Percentiles rank a stretch among this genome's conserved stretches.
Conservation (phyloP, 2,113 vertebrate genomes). For the Ciconia stormi region DNA sequence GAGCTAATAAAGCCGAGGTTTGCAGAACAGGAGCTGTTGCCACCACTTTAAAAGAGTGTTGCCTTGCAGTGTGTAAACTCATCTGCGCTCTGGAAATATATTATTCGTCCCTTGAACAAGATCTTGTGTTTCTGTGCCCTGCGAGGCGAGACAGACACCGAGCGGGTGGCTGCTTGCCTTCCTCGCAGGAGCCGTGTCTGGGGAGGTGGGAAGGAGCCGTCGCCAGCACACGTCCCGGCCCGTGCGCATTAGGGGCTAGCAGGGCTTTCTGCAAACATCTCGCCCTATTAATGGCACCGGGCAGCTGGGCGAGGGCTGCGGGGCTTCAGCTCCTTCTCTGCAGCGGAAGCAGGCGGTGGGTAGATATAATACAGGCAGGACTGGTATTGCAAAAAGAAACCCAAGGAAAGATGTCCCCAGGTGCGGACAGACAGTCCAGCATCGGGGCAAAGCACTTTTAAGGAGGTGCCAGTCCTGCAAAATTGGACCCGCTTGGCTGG, state of each 20-base stretch:
- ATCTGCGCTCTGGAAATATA: background rate
- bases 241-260: accelerated
- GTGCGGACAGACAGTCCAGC: background rate
- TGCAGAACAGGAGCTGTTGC: background rate
- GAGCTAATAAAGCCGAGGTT: background rate
- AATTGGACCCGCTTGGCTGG: background rate
- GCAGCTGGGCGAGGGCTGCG: background rate
- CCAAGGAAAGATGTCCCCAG: background rate
- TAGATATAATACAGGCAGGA: background rate
- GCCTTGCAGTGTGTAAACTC: background rate
- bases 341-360: background rate
- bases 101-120: background rate
- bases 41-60: background rate
- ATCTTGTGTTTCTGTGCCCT: background rate
- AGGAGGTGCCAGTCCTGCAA: background rate
- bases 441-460: background rate
- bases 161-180: background rate
- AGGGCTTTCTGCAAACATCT: background rate
- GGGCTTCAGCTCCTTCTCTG: background rate
- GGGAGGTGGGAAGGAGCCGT: background rate
- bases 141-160: accelerated
- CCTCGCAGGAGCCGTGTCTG: background rate
- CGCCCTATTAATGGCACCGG: accelerated
- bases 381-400: background rate
- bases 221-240: background rate